A percentile compares a stretch with the other conserved stretches of the same genome.
phyloP scores from a whole-genome alignment of 1,140 invertebrate species.

The Atta colombica region DNA sequence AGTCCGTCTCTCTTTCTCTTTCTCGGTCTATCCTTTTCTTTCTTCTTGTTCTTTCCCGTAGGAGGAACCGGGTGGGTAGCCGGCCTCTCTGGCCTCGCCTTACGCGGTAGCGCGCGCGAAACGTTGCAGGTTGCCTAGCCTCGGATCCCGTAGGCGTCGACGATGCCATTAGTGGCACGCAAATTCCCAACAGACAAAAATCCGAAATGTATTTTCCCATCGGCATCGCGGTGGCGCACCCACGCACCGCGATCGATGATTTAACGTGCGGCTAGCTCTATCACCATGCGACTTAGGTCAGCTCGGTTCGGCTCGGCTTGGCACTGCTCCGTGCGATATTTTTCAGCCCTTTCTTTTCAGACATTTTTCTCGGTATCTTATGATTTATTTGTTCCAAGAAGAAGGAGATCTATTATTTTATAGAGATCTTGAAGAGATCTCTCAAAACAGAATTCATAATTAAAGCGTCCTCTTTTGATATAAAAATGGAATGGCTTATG shows the following conservation, averaged over 20 bases:
- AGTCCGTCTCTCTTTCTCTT: slow-evolving; percentile 31
- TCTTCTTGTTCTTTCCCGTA: slow-evolving; percentile 65
- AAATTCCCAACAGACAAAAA: slow-evolving; percentile 73
- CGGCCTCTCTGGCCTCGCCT: slow-evolving; percentile 71
- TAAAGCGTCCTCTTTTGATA: background rate
- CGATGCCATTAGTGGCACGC: slow-evolving; percentile 73
- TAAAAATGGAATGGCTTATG: background rate
- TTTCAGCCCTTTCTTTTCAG: background rate
- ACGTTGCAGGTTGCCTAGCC: slow-evolving; percentile 75
- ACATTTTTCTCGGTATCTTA: background rate
- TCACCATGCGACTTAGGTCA: background rate
- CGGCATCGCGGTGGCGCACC: slow-evolving; percentile 52
- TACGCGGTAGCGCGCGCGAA: slow-evolving; percentile 75
- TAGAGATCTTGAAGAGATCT: background rate
- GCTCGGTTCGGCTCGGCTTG: background rate
- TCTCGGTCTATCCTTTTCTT: slow-evolving; percentile 41
- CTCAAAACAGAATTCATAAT: background rate
- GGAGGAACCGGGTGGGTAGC: slow-evolving; percentile 72
- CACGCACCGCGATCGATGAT: slow-evolving; percentile 58
- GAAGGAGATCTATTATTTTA: background rate
- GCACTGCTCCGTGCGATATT: background rate
- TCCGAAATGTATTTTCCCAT: slow-evolving; percentile 67
- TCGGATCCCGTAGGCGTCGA: slow-evolving; percentile 69
- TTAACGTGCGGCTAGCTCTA: slow-evolving; percentile 25
- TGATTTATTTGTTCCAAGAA: background rate